Evolutionary conservation across 2,888 invertebrate species (phyloP).

Genomic region (Lithophane leautieri): DNA sequence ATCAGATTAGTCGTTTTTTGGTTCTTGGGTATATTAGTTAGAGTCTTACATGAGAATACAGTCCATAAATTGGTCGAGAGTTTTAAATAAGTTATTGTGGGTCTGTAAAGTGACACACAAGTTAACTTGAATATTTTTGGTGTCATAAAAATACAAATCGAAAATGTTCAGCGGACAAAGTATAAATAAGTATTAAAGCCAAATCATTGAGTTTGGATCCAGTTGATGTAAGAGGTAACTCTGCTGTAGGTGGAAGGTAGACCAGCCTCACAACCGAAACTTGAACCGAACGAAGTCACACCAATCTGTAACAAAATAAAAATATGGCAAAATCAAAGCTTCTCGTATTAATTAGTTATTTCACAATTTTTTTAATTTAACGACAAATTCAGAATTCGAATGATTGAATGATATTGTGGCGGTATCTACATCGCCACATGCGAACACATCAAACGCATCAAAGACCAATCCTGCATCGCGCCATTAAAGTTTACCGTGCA

Average conservation of each 20-base stretch:
- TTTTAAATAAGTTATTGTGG: slow-evolving; percentile 5
- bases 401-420: too few species aligned
- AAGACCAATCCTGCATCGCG: too few species aligned
- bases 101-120: slow-evolving; percentile 19
- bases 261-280: slow-evolving; percentile 12
- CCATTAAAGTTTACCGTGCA: too few species aligned
- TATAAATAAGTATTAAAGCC: slow-evolving; percentile 6
- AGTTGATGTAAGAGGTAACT: slow-evolving; percentile 45
- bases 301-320: slow-evolving; percentile 39
- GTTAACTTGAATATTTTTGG: slow-evolving; percentile 9
- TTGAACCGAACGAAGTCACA: slow-evolving; percentile 38
- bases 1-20: not conserved
- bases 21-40: not conserved
- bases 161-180: not conserved
- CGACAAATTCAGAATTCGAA: not conserved
- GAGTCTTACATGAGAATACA: not conserved
- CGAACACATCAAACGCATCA: too few species aligned
- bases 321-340: not conserved
- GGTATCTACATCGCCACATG: too few species aligned
- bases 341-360: not conserved
- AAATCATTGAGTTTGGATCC: slow-evolving; percentile 47
- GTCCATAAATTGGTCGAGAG: not conserved
- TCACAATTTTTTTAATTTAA: not conserved
- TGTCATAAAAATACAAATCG: not conserved
- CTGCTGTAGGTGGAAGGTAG: slow-evolving; percentile 39